Conservation (phyloP, 2,797 vertebrate species). For the Hephaestus fuliginosus region DNA sequence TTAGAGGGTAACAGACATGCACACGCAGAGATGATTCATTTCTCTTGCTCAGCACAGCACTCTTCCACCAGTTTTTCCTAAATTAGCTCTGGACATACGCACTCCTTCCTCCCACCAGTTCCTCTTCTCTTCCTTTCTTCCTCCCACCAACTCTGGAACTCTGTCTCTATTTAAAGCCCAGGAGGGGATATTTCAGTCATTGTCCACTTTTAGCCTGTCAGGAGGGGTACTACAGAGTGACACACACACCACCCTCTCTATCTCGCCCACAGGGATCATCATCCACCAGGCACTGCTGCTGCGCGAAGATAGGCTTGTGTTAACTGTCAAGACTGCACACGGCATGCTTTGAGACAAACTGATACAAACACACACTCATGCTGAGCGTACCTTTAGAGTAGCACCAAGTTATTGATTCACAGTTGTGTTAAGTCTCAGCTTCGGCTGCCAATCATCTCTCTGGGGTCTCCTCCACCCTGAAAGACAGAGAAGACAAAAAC, state of each 20-base stretch:
- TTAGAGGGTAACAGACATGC: constrained; percentile 9
- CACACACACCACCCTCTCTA: constrained; percentile 29
- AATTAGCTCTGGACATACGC: constrained; percentile 68
- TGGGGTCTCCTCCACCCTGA: constrained; percentile 68
- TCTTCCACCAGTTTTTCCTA: constrained; percentile 59
- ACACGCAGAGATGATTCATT: constrained; percentile 56
- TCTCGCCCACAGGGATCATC: constrained; percentile 41
- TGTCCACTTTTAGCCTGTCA: constrained; percentile 41
- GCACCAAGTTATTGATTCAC: constrained; percentile 76
- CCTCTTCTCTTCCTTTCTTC: constrained; percentile 63
- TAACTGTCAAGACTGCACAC: constrained; percentile 41
- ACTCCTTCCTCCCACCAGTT: constrained; percentile 71
- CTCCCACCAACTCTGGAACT: constrained; percentile 65
- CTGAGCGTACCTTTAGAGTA: constrained; percentile 74
- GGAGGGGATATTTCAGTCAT: constrained; percentile 50
- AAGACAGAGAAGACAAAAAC: constrained; percentile 61
- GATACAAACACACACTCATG: constrained; percentile 28
- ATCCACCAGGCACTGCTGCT: constrained; percentile 53
- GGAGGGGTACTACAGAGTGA: constrained; percentile 20
- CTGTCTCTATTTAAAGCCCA: constrained; percentile 68
- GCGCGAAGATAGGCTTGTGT: constrained; percentile 50
- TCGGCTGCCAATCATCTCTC: constrained; percentile 76
- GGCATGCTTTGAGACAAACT: constrained; percentile 14
- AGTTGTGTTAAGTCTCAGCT: constrained; percentile 73
- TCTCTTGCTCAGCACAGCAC: constrained; percentile 54